phyloP scores from a whole-genome alignment of 2,113 vertebrate genomes.

The Hystrix brachyura region DNA sequence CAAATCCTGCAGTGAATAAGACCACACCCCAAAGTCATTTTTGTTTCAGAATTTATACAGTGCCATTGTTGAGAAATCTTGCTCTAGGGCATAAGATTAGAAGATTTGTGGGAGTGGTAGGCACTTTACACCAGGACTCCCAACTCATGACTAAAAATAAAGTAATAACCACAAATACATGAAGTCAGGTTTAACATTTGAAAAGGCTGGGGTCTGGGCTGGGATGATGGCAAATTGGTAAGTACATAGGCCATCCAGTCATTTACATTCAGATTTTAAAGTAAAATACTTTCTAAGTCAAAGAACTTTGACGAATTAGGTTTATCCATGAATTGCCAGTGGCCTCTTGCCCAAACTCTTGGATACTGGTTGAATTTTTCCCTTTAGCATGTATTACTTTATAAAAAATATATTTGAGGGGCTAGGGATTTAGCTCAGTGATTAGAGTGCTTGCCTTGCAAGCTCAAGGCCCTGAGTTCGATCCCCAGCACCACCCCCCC shows the following conservation, averaged over 20 bases:
- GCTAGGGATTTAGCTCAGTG: no score
- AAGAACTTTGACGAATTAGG: not conserved
- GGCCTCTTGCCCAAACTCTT: conserved; percentile 3
- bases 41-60: not conserved
- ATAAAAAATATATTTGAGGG: conserved; percentile 27
- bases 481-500: no score
- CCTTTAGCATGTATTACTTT: not conserved
- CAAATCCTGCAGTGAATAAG: not conserved
- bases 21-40: not conserved
- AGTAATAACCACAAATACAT: conserved; percentile 4
- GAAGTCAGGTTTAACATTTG: conserved; percentile 32
- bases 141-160: conserved; percentile 30
- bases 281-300: conserved; percentile 33
- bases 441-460: no score
- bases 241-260: not conserved
- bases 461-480: no score
- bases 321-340: conserved; percentile 12
- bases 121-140: not conserved
- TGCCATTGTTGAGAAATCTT: not conserved
- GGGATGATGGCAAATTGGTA: not conserved
- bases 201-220: not conserved
- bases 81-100: not conserved
- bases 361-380: conserved; percentile 10
- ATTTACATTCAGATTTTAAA: conserved; percentile 45
- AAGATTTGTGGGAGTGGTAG: not conserved